These are phyloP conservation scores for Hirundichthys speculiger DNA, from an alignment of 2,113 vertebrate species.

Conservation along the genomic window DNA sequence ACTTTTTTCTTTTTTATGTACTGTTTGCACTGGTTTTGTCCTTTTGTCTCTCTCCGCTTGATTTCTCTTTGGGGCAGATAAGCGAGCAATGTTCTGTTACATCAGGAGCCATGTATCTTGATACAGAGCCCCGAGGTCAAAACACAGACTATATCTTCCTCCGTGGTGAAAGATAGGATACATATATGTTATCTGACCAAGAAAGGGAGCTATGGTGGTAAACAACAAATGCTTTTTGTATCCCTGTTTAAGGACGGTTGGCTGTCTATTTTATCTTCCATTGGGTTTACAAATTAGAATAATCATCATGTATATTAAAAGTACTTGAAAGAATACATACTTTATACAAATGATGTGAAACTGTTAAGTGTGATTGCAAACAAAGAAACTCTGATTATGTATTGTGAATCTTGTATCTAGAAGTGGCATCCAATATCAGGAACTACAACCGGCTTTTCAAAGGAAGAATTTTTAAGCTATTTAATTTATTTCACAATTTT, in stretches of 20 bases:
- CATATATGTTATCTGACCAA: slow-evolving; percentile 47
- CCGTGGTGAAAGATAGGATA: slow-evolving; percentile 31
- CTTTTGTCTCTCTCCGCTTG: neutral
- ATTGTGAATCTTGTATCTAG: too few relatives aligned
- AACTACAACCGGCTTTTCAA: too few relatives aligned
- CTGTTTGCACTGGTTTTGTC: neutral
- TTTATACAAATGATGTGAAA: too few relatives aligned
- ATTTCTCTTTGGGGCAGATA: slow-evolving; percentile 34
- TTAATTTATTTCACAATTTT: too few relatives aligned
- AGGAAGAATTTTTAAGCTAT: too few relatives aligned
- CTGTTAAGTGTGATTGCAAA: too few relatives aligned
- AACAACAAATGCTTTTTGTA: slow-evolving; percentile 49
- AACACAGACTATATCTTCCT: slow-evolving; percentile 51
- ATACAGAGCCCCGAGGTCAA: slow-evolving; percentile 42
- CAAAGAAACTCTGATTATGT: too few relatives aligned
- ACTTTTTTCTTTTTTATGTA: neutral
- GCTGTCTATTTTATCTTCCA: too few relatives aligned
- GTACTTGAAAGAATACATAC: too few relatives aligned
- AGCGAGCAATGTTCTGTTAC: slow-evolving; percentile 31
- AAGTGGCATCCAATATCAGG: too few relatives aligned
- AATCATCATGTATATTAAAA: too few relatives aligned
- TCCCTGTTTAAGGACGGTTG: slow-evolving; percentile 2
- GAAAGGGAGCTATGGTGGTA: slow-evolving; percentile 43
- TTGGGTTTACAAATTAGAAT: too few relatives aligned
- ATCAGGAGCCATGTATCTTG: slow-evolving; percentile 43